These are phyloP conservation scores for Platycercus adscitus DNA, from an alignment of 2,113 vertebrate genomes.

Conservation along the genomic window DNA sequence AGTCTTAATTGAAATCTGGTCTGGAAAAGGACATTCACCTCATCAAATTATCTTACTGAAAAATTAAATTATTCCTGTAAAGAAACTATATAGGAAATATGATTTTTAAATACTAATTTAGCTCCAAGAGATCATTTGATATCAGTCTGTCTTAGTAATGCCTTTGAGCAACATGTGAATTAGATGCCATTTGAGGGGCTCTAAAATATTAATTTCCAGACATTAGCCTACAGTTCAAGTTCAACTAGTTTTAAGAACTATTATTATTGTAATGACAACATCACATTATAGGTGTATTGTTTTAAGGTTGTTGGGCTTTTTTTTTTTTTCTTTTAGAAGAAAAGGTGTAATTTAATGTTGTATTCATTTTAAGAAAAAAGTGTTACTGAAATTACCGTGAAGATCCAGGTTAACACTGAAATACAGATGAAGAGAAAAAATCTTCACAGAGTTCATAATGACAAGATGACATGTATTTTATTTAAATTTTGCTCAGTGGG, in stretches of 20 bases:
- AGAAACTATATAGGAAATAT: conserved; percentile 17
- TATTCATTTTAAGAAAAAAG: background rate
- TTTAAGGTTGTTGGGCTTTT: background rate
- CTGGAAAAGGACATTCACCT: conserved; percentile 39
- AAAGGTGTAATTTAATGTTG: background rate
- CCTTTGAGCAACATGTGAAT: background rate
- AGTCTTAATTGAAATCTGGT: conserved; percentile 34
- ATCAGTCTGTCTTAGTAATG: background rate
- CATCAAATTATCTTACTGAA: conserved; percentile 55
- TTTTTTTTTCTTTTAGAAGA: background rate
- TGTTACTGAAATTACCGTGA: background rate
- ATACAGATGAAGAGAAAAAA: background rate
- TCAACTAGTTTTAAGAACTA: background rate
- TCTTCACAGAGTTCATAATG: background rate
- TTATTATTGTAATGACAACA: background rate
- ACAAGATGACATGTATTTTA: background rate
- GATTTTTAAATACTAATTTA: conserved; percentile 43
- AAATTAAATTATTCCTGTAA: conserved; percentile 59
- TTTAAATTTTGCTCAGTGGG: background rate
- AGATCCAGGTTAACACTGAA: background rate
- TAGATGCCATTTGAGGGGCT: background rate
- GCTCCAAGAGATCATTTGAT: background rate
- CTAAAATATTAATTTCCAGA: conserved; percentile 14
- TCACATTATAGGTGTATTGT: background rate
- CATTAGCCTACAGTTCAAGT: background rate